phyloP scores from a whole-genome alignment of 2,797 vertebrate genomes.

The Ibycter americanus region DNA sequence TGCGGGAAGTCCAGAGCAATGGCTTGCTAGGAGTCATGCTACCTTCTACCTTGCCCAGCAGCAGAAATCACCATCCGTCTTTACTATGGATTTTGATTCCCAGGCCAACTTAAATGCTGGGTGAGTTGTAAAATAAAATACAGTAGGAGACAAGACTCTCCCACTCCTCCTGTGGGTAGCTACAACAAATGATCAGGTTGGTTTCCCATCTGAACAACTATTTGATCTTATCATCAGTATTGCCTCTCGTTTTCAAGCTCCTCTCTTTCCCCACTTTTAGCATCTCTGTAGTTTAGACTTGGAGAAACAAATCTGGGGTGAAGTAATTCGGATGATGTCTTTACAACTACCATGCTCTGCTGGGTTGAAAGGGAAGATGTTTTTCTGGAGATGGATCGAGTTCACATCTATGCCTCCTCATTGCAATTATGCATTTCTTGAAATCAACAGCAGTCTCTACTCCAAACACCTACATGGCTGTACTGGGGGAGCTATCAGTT shows the following conservation, averaged over 20 bases:
- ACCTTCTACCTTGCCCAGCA: background rate
- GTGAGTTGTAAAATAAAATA: background rate
- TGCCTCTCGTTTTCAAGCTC: background rate
- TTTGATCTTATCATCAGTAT: background rate
- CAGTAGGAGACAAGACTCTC: background rate
- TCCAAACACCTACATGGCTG: background rate
- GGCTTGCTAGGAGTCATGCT: background rate
- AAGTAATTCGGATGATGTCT: background rate
- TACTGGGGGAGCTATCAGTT: background rate
- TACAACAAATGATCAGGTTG: background rate
- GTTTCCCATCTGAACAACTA: background rate
- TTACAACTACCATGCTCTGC: background rate
- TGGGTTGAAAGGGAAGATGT: background rate
- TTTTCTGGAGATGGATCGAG: background rate
- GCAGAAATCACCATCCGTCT: background rate
- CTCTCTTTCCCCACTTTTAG: background rate
- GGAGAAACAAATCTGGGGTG: background rate
- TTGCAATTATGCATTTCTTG: background rate
- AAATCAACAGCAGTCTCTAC: background rate
- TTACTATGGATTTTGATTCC: background rate
- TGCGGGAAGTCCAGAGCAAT: background rate
- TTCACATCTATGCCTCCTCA: background rate
- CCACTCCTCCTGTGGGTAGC: background rate
- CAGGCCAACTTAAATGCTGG: background rate
- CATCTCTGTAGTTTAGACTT: background rate